Evolutionary conservation across 2,113 vertebrate species (phyloP).

Genomic region (Scomber colias): DNA sequence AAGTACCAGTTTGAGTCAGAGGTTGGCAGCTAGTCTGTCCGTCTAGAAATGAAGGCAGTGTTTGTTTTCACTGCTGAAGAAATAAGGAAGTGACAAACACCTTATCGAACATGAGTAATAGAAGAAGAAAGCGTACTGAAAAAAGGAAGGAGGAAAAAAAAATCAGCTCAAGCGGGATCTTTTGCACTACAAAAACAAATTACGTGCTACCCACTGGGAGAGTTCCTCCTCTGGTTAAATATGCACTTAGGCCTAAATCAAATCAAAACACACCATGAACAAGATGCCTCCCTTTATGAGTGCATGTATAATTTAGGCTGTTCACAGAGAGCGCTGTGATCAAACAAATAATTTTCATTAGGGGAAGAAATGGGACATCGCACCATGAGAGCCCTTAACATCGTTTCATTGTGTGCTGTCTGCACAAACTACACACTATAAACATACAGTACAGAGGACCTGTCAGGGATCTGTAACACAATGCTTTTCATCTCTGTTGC

Average conservation of each 20-base stretch:
- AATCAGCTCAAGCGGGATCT: conserved; percentile 4
- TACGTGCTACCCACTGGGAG: background rate
- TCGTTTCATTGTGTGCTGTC: conserved; percentile 7
- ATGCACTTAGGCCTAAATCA: conserved; percentile 27
- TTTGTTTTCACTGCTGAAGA: conserved; percentile 7
- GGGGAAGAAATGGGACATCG: conserved; percentile 31
- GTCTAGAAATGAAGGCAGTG: background rate
- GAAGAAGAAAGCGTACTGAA: background rate
- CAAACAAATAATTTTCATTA: conserved; percentile 58
- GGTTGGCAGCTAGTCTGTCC: conserved; percentile 9
- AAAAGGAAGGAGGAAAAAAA: background rate
- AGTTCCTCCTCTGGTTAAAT: conserved; percentile 29
- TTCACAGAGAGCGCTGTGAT: conserved; percentile 46
- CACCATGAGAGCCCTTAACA: conserved; percentile 31
- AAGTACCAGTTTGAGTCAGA: conserved; percentile 21
- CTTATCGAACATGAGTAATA: rapidly evolving
- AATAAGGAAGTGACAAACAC: conserved; percentile 10
- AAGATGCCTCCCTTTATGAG: conserved; percentile 29
- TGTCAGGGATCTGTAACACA: conserved; percentile 29
- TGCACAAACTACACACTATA: conserved; percentile 29
- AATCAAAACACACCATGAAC: conserved; percentile 41
- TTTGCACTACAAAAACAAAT: conserved; percentile 19
- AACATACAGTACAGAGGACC: conserved; percentile 20
- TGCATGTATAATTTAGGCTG: conserved; percentile 59
- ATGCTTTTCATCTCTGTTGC: conserved; percentile 45